phyloP scores from a whole-genome alignment of 2,888 invertebrate genomes.

The Bursaphelenchus okinawaensis region DNA sequence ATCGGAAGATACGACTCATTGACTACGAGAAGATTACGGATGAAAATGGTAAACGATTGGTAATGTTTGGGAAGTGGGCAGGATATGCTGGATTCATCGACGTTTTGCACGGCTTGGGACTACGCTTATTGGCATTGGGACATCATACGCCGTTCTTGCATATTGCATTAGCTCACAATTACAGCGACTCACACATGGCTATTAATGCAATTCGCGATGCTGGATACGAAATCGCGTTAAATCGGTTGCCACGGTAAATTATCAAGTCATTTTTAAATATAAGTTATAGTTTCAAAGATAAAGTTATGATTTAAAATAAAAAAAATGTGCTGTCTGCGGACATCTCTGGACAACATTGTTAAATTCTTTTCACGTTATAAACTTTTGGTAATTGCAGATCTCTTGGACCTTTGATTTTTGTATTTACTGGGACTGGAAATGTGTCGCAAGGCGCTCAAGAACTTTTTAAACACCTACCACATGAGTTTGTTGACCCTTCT shows the following conservation, averaged over 20 bases:
- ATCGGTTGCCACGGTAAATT: constrained; percentile 80
- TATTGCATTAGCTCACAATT: constrained; percentile 96
- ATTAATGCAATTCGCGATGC: constrained; percentile 92
- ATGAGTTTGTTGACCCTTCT: constrained; percentile 92
- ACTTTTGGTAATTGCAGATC: constrained; percentile 65
- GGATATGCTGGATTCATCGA: constrained; percentile 97
- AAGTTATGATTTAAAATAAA: too few species aligned
- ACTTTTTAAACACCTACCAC: constrained; percentile 88
- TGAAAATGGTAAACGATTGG: constrained; percentile 78
- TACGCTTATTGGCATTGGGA: constrained; percentile 84
- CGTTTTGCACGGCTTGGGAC: constrained; percentile 90
- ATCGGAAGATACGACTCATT: constrained; percentile 86
- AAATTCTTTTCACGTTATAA: too few species aligned
- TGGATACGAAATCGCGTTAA: constrained; percentile 90
- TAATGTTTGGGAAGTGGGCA: constrained; percentile 98
- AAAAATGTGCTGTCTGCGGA: too few species aligned
- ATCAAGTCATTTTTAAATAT: too few species aligned
- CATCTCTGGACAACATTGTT: too few species aligned
- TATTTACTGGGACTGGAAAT: constrained; percentile 96
- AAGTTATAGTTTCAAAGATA: too few species aligned
- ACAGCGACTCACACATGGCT: constrained; percentile 93
- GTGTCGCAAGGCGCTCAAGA: constrained; percentile 74
- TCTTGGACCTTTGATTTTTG: constrained; percentile 89
- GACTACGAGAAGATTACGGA: constrained; percentile 96
- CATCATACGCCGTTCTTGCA: constrained; percentile 99